Evolutionary conservation across 2,113 vertebrate species (phyloP).

Genomic region (Strix uralensis): DNA sequence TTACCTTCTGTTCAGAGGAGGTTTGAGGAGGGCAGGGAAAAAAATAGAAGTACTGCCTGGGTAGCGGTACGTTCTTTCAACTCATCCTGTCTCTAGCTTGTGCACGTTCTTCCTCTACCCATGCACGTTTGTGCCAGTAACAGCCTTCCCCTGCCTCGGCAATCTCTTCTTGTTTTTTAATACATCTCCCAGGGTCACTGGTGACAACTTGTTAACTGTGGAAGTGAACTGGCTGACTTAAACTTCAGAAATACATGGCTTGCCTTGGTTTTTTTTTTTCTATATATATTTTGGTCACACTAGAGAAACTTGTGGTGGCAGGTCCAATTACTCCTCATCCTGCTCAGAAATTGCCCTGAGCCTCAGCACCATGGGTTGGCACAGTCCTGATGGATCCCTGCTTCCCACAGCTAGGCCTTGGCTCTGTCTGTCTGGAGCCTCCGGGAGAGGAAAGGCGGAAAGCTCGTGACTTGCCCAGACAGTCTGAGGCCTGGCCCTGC

Average conservation of each 20-base stretch:
- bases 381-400: constrained; percentile 43
- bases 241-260: background rate
- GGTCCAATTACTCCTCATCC: constrained; percentile 30
- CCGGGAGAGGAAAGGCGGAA: constrained; percentile 67
- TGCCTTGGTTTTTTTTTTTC: background rate
- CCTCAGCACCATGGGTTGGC: constrained; percentile 38
- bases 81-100: background rate
- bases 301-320: background rate
- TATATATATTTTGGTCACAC: background rate
- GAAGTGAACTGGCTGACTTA: background rate
- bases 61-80: background rate
- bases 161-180: background rate
- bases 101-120: background rate
- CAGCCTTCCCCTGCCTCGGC: background rate
- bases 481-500: constrained; percentile 75
- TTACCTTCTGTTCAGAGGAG: background rate
- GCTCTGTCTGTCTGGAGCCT: constrained; percentile 65
- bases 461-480: constrained; percentile 76
- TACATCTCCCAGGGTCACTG: background rate
- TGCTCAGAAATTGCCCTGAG: constrained; percentile 52
- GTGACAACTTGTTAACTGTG: background rate
- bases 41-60: background rate
- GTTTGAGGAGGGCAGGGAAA: background rate
- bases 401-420: constrained; percentile 72
- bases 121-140: background rate